Base-by-base conservation (phyloP, 1,140 invertebrate genomes). In the Orius insidiosus region DNA sequence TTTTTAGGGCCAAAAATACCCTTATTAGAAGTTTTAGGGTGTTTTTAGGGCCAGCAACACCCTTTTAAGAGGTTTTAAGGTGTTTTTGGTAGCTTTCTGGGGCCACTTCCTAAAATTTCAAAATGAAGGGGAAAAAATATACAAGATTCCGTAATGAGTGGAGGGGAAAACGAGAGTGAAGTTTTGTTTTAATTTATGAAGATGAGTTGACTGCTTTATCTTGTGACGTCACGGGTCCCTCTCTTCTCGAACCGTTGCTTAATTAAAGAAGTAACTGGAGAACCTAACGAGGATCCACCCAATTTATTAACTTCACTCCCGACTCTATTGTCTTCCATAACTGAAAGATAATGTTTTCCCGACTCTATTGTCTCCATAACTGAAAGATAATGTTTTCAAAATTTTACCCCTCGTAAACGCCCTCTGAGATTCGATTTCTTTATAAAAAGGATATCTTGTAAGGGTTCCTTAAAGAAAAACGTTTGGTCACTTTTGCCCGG, bases 101-200 rank as follows among this genome's bases (percentile, higher is more conserved):
- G n/a, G n/a, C n/a, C n/a, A n/a, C n/a, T n/a, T n/a, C n/a, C n/a
- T n/a, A n/a, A n/a, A n/a, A n/a, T n/a, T n/a, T n/a, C n/a, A 38
- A 38, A n/a, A 14, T 9, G 13, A 38, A 13, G n/a, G n/a, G 32
- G 32, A 33, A 6, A n/a, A 13, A 14, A 14, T 6, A 13, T 5
- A 6, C 9, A 5, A 38, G 36, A 38, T 9, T 38, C 14, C 9
- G 9, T 38, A 38, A 38, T 38, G 36, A 38, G 9, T n/a, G 36
- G 9, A 38, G 5, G 36, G 9, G 14, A 38, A 38, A 38, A 38
- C 36, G 14, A 38, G 36, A 14, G 36, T 38, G 9, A 38, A 38
- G 36, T 38, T 38, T 38, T 38, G 36, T 38, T 38, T 38, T 38
- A 38, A 38, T 38, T 38, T 38, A 38, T 38, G 36, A 14, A 38